A percentile compares a stretch with the other conserved stretches of the same genome.
Conservation (phyloP, 2,113 vertebrate species). For the Bostrychus sinensis region DNA sequence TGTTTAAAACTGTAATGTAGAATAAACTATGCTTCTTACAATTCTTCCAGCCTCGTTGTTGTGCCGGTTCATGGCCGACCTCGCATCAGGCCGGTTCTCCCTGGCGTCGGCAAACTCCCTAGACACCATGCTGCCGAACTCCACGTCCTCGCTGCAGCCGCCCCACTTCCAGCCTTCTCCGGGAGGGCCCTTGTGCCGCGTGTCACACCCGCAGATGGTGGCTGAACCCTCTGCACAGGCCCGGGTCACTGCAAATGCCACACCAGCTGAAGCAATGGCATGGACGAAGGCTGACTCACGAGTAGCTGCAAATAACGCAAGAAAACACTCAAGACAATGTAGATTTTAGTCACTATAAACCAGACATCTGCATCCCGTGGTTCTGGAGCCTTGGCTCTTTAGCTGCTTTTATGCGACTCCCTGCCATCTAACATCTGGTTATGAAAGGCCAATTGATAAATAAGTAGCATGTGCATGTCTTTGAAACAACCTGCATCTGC, state of each 20-base stretch:
- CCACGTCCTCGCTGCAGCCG: constrained; percentile 95
- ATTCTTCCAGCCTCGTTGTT: constrained; percentile 97
- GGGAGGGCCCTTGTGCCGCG: constrained; percentile 89
- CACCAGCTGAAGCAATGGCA: constrained; percentile 93
- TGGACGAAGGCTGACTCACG: constrained; percentile 96
- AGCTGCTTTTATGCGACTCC: no score
- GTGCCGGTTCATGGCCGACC: constrained; percentile 97
- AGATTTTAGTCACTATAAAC: no score
- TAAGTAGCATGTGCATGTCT: no score
- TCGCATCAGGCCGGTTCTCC: constrained; percentile 94
- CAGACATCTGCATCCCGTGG: no score
- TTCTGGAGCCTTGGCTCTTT: no score
- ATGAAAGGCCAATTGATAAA: no score
- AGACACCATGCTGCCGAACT: constrained; percentile 97
- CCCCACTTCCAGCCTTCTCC: constrained; percentile 99
- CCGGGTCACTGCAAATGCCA: constrained; percentile 93
- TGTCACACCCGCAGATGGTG: constrained; percentile 94
- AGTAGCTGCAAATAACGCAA: constrained; percentile 83
- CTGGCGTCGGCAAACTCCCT: constrained; percentile 94
- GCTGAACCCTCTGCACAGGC: constrained; percentile 92
- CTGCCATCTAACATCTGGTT: no score
- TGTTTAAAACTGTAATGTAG: not conserved
- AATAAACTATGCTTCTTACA: constrained; percentile 70
- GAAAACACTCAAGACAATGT: constrained; percentile 23
- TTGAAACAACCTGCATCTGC: no score